Base-by-base conservation (phyloP, 2,113 vertebrate species). In the pig (Sus scrofa) region DNA sequence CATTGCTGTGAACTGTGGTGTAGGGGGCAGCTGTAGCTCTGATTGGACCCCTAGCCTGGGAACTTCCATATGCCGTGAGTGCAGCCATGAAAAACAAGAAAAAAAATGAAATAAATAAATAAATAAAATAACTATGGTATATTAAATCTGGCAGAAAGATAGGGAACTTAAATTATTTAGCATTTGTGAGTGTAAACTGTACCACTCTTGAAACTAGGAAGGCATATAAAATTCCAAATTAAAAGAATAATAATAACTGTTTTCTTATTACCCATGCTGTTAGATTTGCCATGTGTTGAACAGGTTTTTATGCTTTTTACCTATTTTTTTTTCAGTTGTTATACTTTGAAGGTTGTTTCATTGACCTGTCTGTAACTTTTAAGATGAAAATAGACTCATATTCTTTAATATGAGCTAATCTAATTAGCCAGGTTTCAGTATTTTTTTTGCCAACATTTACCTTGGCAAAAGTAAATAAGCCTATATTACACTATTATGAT, bases 401-500 rank as follows among this genome's bases (percentile, higher is more conserved):
- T 30, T 96, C 97, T 94, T 88, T 73, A 97, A 97, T 44, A 44
- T 44, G 44, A 81, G 6, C 11, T 94, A 94, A 89, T 1, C 13
- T 98, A 98, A 96, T 94, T 91, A 86, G 34, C 1, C 39, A 97
- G 34, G n/a, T 14, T 91, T 97, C 39, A 73, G 52, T 85, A 95
- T 94, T 92, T 97, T 97, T 97, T 93, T 95, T 89, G 86, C 54
- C 34, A 89, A 52, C 91, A 91, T 95, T 97, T 96, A 93, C 81
- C 87, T 93, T 96, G 97, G 70, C 91, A 98, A 95, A 86, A 92
- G 18, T 73, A 96, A 96, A 86, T 93, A 96, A 77, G 14, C 4
- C 54, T 92, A n/a, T 71, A 85, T 70, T 90, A 30, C 52, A 24
- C 11, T 84, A 22, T 62, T 65, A 90, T 86, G 37, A 94, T 79